Percentiles rank a stretch among this genome's conserved stretches.
Conservation (phyloP, 2,797 vertebrate species). For the Labroides dimidiatus region DNA sequence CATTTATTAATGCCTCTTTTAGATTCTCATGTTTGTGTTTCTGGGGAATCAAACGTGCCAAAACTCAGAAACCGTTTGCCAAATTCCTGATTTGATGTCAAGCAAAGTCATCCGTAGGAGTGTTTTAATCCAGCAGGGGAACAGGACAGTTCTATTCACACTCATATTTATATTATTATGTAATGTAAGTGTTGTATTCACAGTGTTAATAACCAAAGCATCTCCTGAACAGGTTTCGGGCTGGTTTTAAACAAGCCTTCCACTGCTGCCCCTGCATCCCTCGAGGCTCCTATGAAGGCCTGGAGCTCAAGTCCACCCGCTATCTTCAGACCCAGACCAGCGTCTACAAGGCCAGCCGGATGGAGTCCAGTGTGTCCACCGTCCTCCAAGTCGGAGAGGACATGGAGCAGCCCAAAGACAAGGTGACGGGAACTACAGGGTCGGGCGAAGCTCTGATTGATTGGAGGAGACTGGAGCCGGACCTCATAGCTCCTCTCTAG, state of each 20-base stretch:
- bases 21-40: too few relatives aligned
- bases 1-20: too few relatives aligned
- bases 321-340: conserved; percentile 94
- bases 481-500: conserved; percentile 83
- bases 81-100: too few relatives aligned
- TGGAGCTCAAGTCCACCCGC: conserved; percentile 93
- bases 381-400: conserved; percentile 81
- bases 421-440: conserved; percentile 36
- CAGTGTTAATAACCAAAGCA: too few relatives aligned
- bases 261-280: conserved; percentile 91
- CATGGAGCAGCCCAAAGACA: conserved; percentile 81
- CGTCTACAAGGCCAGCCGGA: conserved; percentile 91
- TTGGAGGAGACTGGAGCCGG: not conserved
- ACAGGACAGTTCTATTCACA: too few relatives aligned
- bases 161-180: too few relatives aligned
- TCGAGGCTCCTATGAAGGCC: conserved; percentile 87
- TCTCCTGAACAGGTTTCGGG: conserved; percentile 87
- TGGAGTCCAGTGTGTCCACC: conserved; percentile 90
- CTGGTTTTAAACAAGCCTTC: conserved; percentile 94
- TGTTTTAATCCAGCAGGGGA: too few relatives aligned
- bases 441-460: not conserved
- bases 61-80: too few relatives aligned
- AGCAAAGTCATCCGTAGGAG: too few relatives aligned
- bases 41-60: too few relatives aligned
- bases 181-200: too few relatives aligned